These are phyloP conservation scores for Phycodurus eques DNA, from an alignment of 2,113 vertebrate species.

Conservation along the genomic window DNA sequence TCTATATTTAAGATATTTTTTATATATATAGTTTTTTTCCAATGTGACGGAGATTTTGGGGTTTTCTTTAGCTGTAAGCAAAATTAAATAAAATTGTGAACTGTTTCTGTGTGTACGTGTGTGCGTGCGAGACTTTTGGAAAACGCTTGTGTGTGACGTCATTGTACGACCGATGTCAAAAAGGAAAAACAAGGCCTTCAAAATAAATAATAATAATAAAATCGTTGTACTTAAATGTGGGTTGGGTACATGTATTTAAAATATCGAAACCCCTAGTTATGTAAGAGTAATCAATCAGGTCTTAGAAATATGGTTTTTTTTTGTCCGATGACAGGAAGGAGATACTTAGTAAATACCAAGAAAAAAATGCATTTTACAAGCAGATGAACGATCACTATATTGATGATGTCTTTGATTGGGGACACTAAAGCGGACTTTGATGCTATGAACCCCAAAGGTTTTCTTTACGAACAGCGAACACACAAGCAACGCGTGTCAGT, in stretches of 20 bases:
- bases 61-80: no score
- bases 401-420: neutral
- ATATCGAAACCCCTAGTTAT: neutral
- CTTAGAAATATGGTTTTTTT: no score
- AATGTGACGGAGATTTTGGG: no score
- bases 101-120: no score
- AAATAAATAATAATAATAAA: slow-evolving; percentile 26
- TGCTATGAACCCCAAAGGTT: no score
- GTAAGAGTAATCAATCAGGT: neutral
- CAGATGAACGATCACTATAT: neutral
- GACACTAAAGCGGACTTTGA: neutral
- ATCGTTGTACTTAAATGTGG: neutral
- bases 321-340: neutral
- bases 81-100: no score
- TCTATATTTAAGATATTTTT: no score
- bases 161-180: neutral
- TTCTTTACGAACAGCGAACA: neutral
- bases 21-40: no score
- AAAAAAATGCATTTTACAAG: neutral
- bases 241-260: neutral
- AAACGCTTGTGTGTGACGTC: slow-evolving; percentile 17
- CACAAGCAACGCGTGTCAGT: neutral
- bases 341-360: neutral
- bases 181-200: slow-evolving; percentile 13
- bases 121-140: neutral